phyloP scores from a whole-genome alignment of 2,888 invertebrate species.

The Acleris laterana region DNA sequence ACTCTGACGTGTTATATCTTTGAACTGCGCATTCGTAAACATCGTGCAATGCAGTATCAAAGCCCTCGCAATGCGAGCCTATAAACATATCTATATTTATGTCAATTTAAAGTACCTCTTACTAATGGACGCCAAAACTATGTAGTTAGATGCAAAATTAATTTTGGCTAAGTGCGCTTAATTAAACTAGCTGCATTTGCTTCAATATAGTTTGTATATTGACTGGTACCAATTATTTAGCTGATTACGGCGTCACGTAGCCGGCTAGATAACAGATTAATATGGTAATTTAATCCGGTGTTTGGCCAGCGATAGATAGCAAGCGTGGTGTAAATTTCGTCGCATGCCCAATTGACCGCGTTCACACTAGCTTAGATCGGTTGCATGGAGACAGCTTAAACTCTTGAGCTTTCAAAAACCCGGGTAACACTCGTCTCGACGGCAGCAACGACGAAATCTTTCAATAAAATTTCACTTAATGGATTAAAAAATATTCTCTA shows the following conservation, averaged over 20 bases:
- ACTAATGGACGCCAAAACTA: constrained; percentile 5
- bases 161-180: constrained; percentile 7
- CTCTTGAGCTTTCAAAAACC: no score
- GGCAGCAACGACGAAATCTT: no score
- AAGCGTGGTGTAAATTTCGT: constrained; percentile 20
- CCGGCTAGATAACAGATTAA: constrained; percentile 30
- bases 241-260: constrained; percentile 35
- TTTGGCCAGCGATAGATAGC: constrained; percentile 34
- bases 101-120: constrained; percentile 6
- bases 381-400: background rate
- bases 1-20: no score
- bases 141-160: constrained; percentile 11
- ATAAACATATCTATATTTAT: background rate
- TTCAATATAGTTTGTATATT: constrained; percentile 1
- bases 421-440: no score
- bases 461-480: no score
- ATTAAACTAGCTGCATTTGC: constrained; percentile 2
- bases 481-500: no score
- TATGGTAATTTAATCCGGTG: constrained; percentile 37
- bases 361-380: constrained; percentile 5
- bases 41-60: background rate
- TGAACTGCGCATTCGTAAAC: background rate
- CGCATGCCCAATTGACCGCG: constrained; percentile 22
- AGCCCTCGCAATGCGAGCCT: background rate
- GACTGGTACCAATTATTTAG: constrained; percentile 28